phyloP scores from a whole-genome alignment of 2,797 vertebrate genomes.

The Bryconaethiops microstoma region DNA sequence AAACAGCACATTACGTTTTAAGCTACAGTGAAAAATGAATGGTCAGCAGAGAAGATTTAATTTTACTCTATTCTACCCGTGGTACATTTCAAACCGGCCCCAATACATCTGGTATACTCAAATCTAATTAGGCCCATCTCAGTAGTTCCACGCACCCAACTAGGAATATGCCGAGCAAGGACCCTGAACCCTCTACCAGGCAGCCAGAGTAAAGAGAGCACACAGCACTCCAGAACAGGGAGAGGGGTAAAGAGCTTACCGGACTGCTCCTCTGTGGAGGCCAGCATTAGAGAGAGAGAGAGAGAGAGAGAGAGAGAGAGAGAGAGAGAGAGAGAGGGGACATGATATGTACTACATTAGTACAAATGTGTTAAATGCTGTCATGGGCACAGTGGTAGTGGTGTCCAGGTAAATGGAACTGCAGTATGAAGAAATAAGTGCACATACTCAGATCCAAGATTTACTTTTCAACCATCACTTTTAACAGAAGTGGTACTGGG shows the following conservation, averaged over 20 bases:
- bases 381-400: neutral
- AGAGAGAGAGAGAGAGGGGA: constrained; percentile 60
- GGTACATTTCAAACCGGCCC: neutral
- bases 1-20: neutral
- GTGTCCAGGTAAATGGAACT: constrained; percentile 1
- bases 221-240: constrained; percentile 37
- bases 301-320: constrained; percentile 59
- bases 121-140: neutral
- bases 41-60: neutral
- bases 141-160: constrained; percentile 11
- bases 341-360: constrained; percentile 46
- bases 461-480: too few species aligned
- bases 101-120: neutral
- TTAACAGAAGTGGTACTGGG: too few species aligned
- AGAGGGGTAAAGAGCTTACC: constrained; percentile 82
- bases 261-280: constrained; percentile 93
- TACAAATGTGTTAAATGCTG: constrained; percentile 12
- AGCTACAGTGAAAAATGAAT: neutral
- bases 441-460: neutral
- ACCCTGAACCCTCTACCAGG: constrained; percentile 16
- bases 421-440: constrained; percentile 14
- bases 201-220: constrained; percentile 20
- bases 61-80: neutral
- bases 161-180: neutral
- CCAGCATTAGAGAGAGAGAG: constrained; percentile 68